These are phyloP conservation scores for Recurvirostra avosetta DNA, from an alignment of 2,113 vertebrate species.

Conservation along the genomic window DNA sequence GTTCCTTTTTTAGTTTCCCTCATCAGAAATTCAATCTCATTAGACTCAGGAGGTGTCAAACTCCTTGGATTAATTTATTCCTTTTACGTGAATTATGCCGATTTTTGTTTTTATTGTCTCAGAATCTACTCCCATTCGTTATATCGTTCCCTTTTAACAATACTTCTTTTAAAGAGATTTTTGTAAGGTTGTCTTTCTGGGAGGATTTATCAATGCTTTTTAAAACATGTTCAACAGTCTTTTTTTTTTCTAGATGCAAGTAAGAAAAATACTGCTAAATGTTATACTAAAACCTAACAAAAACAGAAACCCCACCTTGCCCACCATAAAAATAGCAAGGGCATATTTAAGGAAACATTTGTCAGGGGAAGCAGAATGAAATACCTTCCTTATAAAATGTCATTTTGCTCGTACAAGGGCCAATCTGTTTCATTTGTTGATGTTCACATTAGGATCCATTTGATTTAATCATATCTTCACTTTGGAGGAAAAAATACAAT, in stretches of 20 bases:
- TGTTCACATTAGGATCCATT: constrained; percentile 23
- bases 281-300: background rate
- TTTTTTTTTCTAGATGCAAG: background rate
- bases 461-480: constrained; percentile 54
- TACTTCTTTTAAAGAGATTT: background rate
- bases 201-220: background rate
- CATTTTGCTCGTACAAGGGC: background rate
- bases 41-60: background rate
- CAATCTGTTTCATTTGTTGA: constrained; percentile 39
- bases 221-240: background rate
- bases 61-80: background rate
- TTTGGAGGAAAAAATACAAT: background rate
- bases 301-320: background rate
- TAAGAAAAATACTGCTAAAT: background rate
- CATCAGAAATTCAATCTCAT: background rate
- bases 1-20: background rate
- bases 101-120: background rate
- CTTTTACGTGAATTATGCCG: background rate
- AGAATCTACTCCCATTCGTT: background rate
- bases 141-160: background rate
- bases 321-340: background rate
- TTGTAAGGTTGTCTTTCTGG: background rate
- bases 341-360: constrained; percentile 9
- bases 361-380: background rate
- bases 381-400: background rate